phyloP scores from a whole-genome alignment of 2,797 vertebrate species.

The Crenuchus spilurus region DNA sequence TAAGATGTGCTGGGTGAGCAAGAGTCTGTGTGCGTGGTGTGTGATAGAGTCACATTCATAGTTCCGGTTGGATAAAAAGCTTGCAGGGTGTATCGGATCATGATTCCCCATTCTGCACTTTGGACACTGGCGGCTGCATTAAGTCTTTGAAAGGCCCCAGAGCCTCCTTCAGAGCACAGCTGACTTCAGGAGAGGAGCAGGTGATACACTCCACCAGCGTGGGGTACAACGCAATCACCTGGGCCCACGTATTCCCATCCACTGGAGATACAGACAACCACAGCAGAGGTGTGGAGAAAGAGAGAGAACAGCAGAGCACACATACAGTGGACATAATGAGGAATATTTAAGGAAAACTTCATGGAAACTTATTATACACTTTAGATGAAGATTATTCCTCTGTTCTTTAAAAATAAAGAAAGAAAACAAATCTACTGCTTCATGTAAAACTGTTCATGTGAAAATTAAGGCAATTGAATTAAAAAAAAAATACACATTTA shows the following conservation, averaged over 20 bases:
- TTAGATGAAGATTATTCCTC: too few relatives aligned
- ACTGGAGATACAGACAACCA: constrained; percentile 73
- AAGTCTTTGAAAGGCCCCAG: constrained; percentile 98
- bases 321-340: neutral
- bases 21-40: constrained; percentile 41
- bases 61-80: constrained; percentile 59
- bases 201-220: constrained; percentile 97
- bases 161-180: constrained; percentile 95
- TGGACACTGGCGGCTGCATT: constrained; percentile 94
- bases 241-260: constrained; percentile 94
- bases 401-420: neutral
- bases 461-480: neutral
- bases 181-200: constrained; percentile 95
- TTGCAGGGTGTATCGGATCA: constrained; percentile 75
- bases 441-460: neutral
- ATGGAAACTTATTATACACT: too few relatives aligned
- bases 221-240: constrained; percentile 96
- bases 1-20: constrained; percentile 44
- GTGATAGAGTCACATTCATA: constrained; percentile 76
- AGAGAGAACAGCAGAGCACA: neutral
- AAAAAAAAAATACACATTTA: neutral
- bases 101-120: constrained; percentile 97
- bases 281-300: too few relatives aligned
- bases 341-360: too few relatives aligned
- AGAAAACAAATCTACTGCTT: neutral